Conservation (phyloP, 2,113 vertebrate species). For the Peromyscus californicus region DNA sequence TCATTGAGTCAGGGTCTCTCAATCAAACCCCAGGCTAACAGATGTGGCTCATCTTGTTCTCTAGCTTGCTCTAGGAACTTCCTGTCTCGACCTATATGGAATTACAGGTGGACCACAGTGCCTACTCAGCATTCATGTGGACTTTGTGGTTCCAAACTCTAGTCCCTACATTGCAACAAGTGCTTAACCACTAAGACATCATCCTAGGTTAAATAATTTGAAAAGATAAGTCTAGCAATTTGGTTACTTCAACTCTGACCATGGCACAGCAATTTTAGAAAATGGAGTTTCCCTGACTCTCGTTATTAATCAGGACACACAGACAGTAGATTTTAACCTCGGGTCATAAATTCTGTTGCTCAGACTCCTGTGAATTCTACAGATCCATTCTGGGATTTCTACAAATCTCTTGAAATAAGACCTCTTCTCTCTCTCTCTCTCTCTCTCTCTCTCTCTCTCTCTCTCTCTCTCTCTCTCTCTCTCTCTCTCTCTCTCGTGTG, state of each 20-base stretch:
- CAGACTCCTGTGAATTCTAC: background rate
- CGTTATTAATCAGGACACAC: background rate
- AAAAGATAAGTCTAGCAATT: background rate
- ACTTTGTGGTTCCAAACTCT: background rate
- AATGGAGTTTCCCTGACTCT: background rate
- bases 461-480: no score
- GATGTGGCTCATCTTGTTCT: background rate
- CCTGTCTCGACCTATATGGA: background rate
- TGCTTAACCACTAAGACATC: no score
- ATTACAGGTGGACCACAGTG: background rate
- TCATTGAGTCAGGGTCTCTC: background rate
- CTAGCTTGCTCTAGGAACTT: background rate
- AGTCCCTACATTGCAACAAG: no score
- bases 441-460: no score
- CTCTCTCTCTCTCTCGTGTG: background rate
- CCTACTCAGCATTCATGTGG: background rate
- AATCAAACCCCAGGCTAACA: background rate
- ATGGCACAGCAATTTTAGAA: background rate
- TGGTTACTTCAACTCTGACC: background rate
- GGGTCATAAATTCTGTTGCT: background rate
- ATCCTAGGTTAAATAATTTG: background rate
- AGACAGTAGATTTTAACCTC: background rate
- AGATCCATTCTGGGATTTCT: background rate
- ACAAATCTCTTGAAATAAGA: background rate
- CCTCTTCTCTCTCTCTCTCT: background rate